Evolutionary conservation across 2,797 vertebrate genomes (phyloP).

Genomic region (Melanotaenia boesemani): DNA sequence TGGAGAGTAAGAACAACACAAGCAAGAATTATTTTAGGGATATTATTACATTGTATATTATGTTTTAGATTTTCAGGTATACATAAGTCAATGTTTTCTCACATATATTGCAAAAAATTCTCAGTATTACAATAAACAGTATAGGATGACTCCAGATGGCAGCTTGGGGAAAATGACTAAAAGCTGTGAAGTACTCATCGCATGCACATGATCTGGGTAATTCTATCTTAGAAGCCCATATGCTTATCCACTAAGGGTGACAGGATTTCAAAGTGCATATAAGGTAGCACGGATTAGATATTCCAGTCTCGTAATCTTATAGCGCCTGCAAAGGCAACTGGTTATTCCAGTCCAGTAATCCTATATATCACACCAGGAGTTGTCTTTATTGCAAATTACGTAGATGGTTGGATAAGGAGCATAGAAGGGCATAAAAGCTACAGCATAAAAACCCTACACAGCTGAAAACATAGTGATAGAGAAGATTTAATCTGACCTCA

Average conservation of each 20-base stretch:
- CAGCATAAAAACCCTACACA: background rate
- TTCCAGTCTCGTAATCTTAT: slow-evolving; percentile 73
- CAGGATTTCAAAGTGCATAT: slow-evolving; percentile 75
- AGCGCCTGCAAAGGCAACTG: slow-evolving; percentile 60
- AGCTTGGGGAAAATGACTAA: slow-evolving; percentile 16
- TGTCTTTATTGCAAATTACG: slow-evolving; percentile 47
- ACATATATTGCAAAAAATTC: background rate
- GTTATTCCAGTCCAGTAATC: slow-evolving; percentile 75
- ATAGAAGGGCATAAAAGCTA: slow-evolving; percentile 36
- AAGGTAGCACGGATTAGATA: slow-evolving; percentile 67
- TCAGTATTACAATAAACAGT: background rate
- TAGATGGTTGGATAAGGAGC: slow-evolving; percentile 48
- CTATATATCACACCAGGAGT: slow-evolving; percentile 65
- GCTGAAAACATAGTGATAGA: slow-evolving; percentile 14
- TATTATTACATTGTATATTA: background rate
- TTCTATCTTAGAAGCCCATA: slow-evolving; percentile 65
- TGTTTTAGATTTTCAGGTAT: background rate
- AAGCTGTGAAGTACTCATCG: slow-evolving; percentile 32
- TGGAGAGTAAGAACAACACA: too few relatives aligned
- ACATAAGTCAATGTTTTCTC: background rate
- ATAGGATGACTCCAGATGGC: background rate
- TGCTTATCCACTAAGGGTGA: slow-evolving; percentile 61
- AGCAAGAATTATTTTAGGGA: too few relatives aligned
- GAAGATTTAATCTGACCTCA: slow-evolving; percentile 14
- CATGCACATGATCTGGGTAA: slow-evolving; percentile 66